Evolutionary conservation across 2,888 invertebrate genomes (phyloP).

Genomic region (Pomacea canaliculata): DNA sequence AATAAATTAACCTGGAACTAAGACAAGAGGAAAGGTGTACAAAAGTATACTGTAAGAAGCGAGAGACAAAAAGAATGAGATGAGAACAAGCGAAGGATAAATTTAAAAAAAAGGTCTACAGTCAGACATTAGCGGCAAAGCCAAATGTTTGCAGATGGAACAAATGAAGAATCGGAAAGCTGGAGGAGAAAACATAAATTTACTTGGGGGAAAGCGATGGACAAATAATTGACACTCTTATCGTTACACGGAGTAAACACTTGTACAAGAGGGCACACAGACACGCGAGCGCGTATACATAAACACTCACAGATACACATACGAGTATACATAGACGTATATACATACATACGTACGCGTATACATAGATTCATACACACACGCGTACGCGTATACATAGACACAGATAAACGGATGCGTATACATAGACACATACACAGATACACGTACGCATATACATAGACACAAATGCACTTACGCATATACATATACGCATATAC

Average conservation of each 20-base stretch:
- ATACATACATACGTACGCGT: not conserved
- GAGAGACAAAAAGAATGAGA: no score
- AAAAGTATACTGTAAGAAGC: no score
- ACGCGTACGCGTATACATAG: not conserved
- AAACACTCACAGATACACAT: constrained; percentile 2
- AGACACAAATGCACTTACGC: not conserved
- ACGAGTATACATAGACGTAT: not conserved
- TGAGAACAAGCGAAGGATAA: no score
- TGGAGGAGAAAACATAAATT: no score
- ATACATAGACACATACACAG: constrained; percentile 3
- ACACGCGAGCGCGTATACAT: not conserved
- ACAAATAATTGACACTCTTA: no score
- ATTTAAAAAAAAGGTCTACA: no score
- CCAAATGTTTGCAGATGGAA: no score
- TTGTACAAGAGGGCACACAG: not conserved
- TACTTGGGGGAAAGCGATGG: no score
- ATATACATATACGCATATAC: constrained; percentile 1
- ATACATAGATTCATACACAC: constrained; percentile 3
- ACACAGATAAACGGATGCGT: not conserved
- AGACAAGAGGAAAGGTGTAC: no score
- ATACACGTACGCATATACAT: not conserved
- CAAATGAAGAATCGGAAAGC: no score
- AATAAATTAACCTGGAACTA: no score
- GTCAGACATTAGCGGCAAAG: no score
- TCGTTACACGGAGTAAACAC: not conserved